These are phyloP conservation scores for Pseudotriccus pelzelni DNA, from an alignment of 2,797 vertebrate species.

Conservation along the genomic window DNA sequence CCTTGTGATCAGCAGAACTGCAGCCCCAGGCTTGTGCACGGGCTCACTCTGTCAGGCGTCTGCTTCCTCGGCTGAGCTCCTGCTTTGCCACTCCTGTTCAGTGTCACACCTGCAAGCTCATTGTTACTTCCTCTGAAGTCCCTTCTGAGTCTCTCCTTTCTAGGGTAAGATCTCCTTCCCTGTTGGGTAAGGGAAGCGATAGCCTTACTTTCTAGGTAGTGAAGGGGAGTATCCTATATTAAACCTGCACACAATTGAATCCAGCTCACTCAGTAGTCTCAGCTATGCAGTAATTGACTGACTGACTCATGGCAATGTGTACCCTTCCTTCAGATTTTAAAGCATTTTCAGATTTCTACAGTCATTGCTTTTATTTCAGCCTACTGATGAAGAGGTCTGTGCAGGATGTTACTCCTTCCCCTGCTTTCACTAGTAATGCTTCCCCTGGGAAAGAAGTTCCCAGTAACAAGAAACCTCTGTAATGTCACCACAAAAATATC, in stretches of 20 bases:
- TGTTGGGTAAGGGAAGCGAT: not conserved
- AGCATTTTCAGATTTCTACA: not conserved
- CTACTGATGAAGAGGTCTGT: not conserved
- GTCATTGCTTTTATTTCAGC: not conserved
- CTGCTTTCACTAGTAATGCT: not conserved
- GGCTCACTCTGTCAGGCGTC: not conserved
- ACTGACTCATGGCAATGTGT: not conserved
- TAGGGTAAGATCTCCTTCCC: no score
- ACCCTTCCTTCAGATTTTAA: not conserved
- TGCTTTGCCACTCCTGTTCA: not conserved
- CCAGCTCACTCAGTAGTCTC: not conserved
- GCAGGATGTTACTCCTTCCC: not conserved
- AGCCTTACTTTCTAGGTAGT: not conserved
- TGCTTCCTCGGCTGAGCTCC: not conserved
- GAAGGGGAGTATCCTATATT: not conserved
- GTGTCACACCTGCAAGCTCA: not conserved
- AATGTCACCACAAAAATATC: not conserved
- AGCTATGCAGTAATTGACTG: not conserved
- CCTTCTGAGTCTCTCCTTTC: not conserved
- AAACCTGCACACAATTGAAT: not conserved
- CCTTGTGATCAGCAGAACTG: not conserved
- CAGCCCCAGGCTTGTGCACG: rapidly evolving
- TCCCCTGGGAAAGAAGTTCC: not conserved
- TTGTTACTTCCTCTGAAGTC: not conserved
- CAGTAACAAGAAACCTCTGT: not conserved